phyloP scores from a whole-genome alignment of 2,888 invertebrate genomes.

The Electrophaes corylata region DNA sequence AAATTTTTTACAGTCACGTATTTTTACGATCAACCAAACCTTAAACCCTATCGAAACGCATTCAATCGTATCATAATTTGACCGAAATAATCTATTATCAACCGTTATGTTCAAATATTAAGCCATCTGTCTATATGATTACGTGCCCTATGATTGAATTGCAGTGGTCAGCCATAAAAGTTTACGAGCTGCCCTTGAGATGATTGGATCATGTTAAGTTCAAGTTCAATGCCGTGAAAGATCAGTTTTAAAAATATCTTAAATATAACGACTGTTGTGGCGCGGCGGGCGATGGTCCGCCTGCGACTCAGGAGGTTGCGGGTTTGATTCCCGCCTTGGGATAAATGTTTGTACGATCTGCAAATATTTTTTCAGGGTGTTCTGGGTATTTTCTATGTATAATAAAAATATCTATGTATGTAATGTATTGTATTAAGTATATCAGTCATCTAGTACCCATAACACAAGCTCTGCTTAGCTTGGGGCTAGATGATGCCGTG shows the following conservation, averaged over 20 bases:
- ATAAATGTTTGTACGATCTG: no score
- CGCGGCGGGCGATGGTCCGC: no score
- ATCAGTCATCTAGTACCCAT: no score
- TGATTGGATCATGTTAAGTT: slow-evolving; percentile 30
- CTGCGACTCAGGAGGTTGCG: no score
- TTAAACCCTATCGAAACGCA: slow-evolving; percentile 18
- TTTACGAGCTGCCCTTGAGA: slow-evolving; percentile 31
- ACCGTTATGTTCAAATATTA: slow-evolving; percentile 6
- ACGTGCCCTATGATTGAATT: slow-evolving; percentile 3
- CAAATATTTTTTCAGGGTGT: no score
- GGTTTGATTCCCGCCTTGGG: no score
- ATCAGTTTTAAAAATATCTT: slow-evolving; percentile 6
- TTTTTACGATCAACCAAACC: slow-evolving; percentile 12
- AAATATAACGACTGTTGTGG: no score
- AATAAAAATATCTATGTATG: no score
- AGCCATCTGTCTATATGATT: slow-evolving; percentile 13
- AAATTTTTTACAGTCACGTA: background rate
- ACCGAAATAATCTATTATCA: slow-evolving; percentile 23
- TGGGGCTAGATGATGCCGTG: no score
- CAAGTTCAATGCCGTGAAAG: slow-evolving; percentile 31
- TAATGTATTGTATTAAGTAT: no score
- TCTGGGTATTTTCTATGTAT: no score
- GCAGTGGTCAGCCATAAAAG: slow-evolving; percentile 31
- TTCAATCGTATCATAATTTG: slow-evolving; percentile 14
- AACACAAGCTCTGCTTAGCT: no score